phyloP scores from a whole-genome alignment of 1,140 invertebrate genomes.

The Pogonus chalceus region DNA sequence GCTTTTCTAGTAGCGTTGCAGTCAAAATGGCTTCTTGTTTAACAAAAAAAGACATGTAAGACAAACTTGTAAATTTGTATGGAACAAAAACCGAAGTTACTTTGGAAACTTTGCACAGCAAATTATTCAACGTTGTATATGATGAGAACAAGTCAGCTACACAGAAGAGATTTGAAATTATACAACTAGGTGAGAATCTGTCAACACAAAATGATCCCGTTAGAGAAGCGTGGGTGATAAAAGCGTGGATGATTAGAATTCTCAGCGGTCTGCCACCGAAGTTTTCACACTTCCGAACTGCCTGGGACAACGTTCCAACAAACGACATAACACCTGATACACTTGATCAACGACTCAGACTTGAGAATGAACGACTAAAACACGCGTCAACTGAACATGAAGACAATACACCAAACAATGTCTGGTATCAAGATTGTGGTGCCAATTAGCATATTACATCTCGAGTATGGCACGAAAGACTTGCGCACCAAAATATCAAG shows the following conservation, averaged over 20 bases:
- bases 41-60: conserved; percentile 14
- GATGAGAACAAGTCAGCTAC: conserved; percentile 15
- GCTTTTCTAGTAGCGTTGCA: conserved; percentile 19
- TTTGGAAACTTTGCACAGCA: conserved; percentile 16
- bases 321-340: conserved; percentile 13
- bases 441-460: conserved; percentile 22
- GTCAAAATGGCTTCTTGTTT: conserved; percentile 18
- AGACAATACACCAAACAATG: neutral
- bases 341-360: conserved; percentile 14
- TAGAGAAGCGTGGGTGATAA: conserved; percentile 18
- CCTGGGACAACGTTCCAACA: conserved; percentile 17
- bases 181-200: conserved; percentile 15
- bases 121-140: conserved; percentile 19
- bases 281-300: conserved; percentile 18
- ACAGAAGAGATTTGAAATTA: conserved; percentile 19
- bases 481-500: conserved; percentile 26
- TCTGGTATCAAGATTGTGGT: conserved; percentile 20
- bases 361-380: conserved; percentile 18
- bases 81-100: conserved; percentile 16
- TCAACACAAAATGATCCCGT: conserved; percentile 13
- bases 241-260: no score
- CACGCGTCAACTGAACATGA: conserved; percentile 7
- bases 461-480: conserved; percentile 23
- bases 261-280: conserved; percentile 16
- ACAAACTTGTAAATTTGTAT: conserved; percentile 18